Evolutionary conservation across 2,113 vertebrate species (phyloP).

Genomic region (Anthoscopus minutus): DNA sequence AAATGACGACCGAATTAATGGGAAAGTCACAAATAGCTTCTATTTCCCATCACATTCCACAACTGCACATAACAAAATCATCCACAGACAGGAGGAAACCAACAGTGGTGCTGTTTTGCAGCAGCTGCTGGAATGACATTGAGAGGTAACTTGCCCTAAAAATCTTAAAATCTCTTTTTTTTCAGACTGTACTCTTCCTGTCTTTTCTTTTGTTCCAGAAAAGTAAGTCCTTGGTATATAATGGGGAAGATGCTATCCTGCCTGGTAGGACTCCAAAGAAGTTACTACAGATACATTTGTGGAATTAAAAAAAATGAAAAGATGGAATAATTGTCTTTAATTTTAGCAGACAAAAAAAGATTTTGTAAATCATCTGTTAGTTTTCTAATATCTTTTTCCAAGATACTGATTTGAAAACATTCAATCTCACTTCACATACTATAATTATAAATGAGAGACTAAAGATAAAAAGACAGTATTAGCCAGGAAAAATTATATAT

Average conservation of each 20-base stretch:
- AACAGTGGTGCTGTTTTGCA: not conserved
- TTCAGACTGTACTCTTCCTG: not conserved
- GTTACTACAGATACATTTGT: not conserved
- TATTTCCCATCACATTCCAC: not conserved
- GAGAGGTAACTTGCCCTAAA: not conserved
- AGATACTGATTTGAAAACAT: not conserved
- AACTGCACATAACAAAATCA: not conserved
- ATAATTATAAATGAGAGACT: not conserved
- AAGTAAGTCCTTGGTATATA: not conserved
- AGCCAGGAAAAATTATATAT: not conserved
- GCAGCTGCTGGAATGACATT: not conserved
- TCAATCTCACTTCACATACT: not conserved
- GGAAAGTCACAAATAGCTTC: slow-evolving; percentile 43
- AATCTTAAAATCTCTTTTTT: not conserved
- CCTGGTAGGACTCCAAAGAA: not conserved
- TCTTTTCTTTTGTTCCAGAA: slow-evolving; percentile 19
- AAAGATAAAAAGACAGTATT: not conserved
- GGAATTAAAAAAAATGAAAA: not conserved
- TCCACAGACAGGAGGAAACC: not conserved
- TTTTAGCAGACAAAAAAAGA: not conserved
- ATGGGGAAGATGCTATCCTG: not conserved
- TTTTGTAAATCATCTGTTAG: not conserved
- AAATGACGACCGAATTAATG: slow-evolving; percentile 31
- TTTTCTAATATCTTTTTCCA: not conserved
- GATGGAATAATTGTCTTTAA: not conserved